Evolutionary conservation across 1,140 invertebrate species (phyloP).

Genomic region (Drosophila navojoa): DNA sequence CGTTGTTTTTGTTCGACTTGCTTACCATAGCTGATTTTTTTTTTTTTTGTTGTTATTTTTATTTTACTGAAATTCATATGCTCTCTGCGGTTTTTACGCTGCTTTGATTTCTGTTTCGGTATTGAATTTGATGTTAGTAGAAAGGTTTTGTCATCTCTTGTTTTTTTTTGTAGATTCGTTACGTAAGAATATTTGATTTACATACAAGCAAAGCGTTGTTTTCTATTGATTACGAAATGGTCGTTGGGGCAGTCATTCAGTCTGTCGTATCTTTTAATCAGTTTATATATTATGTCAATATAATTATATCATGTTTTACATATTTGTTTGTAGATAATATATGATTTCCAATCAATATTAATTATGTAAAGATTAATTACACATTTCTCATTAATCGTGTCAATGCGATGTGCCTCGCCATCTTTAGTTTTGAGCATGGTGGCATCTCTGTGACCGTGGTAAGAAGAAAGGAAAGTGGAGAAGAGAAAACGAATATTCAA

Average conservation of each 20-base stretch:
- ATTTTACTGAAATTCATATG: conserved; percentile 37
- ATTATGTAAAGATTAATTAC: background rate
- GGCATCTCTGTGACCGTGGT: background rate
- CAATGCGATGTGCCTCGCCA: background rate
- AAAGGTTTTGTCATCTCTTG: conserved; percentile 48
- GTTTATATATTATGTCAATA: conserved; percentile 47
- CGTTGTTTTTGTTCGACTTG: conserved; percentile 52
- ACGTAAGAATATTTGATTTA: conserved; percentile 59
- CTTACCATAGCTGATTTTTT: conserved; percentile 31
- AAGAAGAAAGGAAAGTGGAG: background rate
- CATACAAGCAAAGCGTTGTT: conserved; percentile 28
- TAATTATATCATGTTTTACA: background rate
- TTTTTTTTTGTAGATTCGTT: conserved; percentile 35
- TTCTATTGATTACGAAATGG: conserved; percentile 53
- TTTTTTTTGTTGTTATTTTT: conserved; percentile 3
- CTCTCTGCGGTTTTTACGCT: conserved; percentile 28
- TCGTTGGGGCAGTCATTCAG: conserved; percentile 10
- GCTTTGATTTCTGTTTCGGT: conserved; percentile 33
- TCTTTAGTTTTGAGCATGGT: background rate
- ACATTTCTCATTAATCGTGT: background rate
- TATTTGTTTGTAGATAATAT: too few relatives aligned
- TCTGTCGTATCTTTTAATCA: conserved; percentile 40
- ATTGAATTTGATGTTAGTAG: conserved; percentile 45
- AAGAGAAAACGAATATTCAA: background rate
- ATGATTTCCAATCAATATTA: background rate